Evolutionary conservation across 53 echinoderm and acorn worm species (phyloP), one percentile per base, ranked within the genome.

Genomic region (Patiria pectinifera): DNA sequence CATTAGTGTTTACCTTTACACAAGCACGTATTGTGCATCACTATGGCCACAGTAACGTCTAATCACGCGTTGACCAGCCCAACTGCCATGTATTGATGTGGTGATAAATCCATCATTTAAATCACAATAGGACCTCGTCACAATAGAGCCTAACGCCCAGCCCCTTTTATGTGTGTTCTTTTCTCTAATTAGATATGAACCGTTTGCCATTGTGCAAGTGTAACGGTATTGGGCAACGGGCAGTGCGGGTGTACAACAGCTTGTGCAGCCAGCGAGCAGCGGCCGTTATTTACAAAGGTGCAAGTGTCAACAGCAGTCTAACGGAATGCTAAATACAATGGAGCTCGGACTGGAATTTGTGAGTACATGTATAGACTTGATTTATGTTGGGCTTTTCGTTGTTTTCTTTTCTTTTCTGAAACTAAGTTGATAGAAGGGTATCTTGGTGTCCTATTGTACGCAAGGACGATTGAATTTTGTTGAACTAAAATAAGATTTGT

Each of bases 101-200:
- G 18, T 24, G 22, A 19, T 74, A 71, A 86, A 71, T 78, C 87
- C 63, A 3, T 48, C 81, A 90, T 90, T 90, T 90, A 80, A 90
- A 90, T 90, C 69, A 90, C 90, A 90, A 90, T 80, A 23, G 90
- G 80, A 6, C 66, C 47, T 62, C 59, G 23, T 19, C 81, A 90
- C 90, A 90, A 90, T 90, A 69, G 13, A 6, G 46, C 90, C 62
- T 8, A 69, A 90, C 90, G 81, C 63, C 81, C 90, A 46, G 16
- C 63, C 61, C 72, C 45, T 63, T 77, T 53, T 60, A 15, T 81
- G 12, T 25, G 44, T 84, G 43, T 44, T 35, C 16, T 26, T 77
- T 11, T 61, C n/a, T 48, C 89, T 90, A 90, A 90, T 90, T 90
- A 87, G 87, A 77, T 87, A 80, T 45, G 89, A 89, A 59, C 81